These are phyloP conservation scores for Epicampocera succincta DNA, from an alignment of 2,888 invertebrate species.

Conservation along the genomic window DNA sequence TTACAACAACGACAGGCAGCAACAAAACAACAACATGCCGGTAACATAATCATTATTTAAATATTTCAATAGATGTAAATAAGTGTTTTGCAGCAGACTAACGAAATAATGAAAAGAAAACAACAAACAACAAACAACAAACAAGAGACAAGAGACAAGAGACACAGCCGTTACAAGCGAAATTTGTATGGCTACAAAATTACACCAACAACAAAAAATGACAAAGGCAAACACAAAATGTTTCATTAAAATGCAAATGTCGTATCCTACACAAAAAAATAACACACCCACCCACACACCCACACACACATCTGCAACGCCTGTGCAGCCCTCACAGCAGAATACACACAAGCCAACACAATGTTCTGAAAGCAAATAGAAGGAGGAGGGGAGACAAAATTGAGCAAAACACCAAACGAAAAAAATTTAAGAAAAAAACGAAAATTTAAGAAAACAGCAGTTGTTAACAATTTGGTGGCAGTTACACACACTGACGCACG, in stretches of 20 bases:
- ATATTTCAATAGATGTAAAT: conserved; percentile 61
- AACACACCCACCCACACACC: not conserved
- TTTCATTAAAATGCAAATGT: conserved; percentile 66
- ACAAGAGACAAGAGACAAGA: not conserved
- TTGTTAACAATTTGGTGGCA: conserved; percentile 50
- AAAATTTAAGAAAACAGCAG: conserved; percentile 38
- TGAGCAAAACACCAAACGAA: not conserved
- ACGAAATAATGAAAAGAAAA: not conserved
- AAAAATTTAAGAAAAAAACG: not conserved
- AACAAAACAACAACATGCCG: conserved; percentile 2
- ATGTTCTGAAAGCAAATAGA: conserved; percentile 7
- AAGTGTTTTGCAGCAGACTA: conserved; percentile 24
- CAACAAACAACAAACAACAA: not conserved
- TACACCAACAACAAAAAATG: not conserved
- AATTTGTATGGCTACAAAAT: conserved; percentile 20
- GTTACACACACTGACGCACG: not conserved
- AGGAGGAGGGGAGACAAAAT: not conserved
- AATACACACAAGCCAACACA: conserved; percentile 7
- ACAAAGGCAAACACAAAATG: conserved; percentile 36
- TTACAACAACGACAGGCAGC: not conserved
- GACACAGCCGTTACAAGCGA: conserved; percentile 14
- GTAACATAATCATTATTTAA: conserved; percentile 52
- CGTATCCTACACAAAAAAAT: not conserved
- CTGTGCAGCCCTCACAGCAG: not conserved
- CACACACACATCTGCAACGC: not conserved